These are phyloP conservation scores for Rhadinocentrus ornatus DNA, from an alignment of 2,797 vertebrate genomes.

Conservation along the genomic window DNA sequence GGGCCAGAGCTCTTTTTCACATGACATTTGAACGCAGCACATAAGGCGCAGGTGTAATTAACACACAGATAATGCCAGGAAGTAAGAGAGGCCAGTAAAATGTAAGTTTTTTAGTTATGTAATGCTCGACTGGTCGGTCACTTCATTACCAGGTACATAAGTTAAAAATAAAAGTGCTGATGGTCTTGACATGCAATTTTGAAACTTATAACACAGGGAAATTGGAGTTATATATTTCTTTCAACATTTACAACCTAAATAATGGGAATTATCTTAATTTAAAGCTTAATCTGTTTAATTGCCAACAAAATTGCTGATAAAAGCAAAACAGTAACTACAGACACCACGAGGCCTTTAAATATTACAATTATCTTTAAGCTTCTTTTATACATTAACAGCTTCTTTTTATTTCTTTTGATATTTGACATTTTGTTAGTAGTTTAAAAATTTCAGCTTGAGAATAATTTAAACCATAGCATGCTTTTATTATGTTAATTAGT, in stretches of 20 bases:
- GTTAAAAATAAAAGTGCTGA: too few relatives aligned
- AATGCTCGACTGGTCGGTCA: background rate
- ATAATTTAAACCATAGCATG: background rate
- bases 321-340: too few relatives aligned
- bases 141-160: background rate
- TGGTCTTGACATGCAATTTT: background rate
- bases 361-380: too few relatives aligned
- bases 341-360: too few relatives aligned
- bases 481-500: background rate
- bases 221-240: background rate
- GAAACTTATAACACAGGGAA: background rate
- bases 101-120: background rate
- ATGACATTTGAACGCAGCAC: background rate
- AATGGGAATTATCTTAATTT: background rate
- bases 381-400: background rate
- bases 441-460: background rate
- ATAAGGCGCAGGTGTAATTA: background rate
- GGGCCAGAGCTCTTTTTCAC: background rate
- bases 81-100: background rate
- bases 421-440: too few relatives aligned
- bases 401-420: background rate
- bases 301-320: too few relatives aligned
- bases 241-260: background rate
- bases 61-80: background rate
- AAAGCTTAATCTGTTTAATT: too few relatives aligned